Conservation (phyloP, 30 jellyfish, hydroid and myxozoan species). For the Morbakka virulenta region DNA sequence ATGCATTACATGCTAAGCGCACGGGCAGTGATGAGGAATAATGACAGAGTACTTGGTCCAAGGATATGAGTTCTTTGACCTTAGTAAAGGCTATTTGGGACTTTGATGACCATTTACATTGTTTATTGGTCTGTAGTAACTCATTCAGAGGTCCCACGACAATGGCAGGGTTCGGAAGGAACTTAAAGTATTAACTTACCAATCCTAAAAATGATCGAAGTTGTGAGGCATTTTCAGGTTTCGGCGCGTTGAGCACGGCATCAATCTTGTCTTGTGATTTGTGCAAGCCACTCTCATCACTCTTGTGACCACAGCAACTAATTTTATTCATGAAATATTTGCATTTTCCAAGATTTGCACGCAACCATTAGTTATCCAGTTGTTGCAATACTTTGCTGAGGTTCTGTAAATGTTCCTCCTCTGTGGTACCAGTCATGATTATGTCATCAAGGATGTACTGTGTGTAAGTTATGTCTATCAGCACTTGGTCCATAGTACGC, state of each 20-base stretch:
- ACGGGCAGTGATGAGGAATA: no score
- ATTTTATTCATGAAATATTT: constrained; percentile 18
- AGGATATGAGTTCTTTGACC: no score
- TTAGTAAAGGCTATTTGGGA: no score
- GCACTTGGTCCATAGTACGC: constrained; percentile 31
- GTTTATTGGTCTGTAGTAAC: no score
- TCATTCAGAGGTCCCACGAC: constrained; percentile 45
- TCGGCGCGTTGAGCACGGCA: constrained; percentile 22
- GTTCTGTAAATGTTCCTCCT: constrained; percentile 13
- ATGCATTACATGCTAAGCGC: no score
- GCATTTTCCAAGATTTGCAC: constrained; percentile 30
- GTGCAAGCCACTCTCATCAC: constrained; percentile 14
- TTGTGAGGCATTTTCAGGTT: constrained; percentile 51
- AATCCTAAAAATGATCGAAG: constrained; percentile 54
- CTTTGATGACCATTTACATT: no score
- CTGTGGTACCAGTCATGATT: constrained; percentile 20
- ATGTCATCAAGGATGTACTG: constrained; percentile 32
- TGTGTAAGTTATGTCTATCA: constrained; percentile 15
- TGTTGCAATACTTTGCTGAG: background rate
- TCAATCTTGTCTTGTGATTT: constrained; percentile 28
- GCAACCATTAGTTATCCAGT: background rate
- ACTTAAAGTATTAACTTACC: constrained; percentile 14
- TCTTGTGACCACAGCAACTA: constrained; percentile 5
- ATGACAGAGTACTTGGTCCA: no score
- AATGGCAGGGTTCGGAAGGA: no score